These are phyloP conservation scores for Magallana ariakensis DNA, from an alignment of 1,140 invertebrate genomes.

Conservation along the genomic window DNA sequence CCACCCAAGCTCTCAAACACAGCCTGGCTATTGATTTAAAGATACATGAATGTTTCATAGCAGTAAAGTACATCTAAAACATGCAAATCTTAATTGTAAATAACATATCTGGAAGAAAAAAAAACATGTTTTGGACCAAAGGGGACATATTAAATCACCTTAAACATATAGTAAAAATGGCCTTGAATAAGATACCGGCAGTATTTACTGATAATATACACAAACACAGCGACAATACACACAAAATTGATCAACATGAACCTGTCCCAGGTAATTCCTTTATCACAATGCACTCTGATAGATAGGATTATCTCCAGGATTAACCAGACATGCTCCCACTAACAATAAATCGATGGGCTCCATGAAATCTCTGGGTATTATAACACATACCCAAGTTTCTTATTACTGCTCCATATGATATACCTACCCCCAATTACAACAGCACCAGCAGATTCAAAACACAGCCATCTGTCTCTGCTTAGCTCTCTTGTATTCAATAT, in stretches of 20 bases:
- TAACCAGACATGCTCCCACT: background rate
- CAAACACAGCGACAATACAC: background rate
- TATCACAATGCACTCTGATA: background rate
- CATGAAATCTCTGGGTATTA: background rate
- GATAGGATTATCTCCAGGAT: too few relatives aligned
- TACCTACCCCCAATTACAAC: background rate
- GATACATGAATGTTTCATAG: too few relatives aligned
- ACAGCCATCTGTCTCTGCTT: background rate
- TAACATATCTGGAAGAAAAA: too few relatives aligned
- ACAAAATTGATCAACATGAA: background rate
- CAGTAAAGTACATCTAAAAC: too few relatives aligned
- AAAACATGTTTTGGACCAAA: too few relatives aligned
- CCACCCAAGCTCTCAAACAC: too few relatives aligned
- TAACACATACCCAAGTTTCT: background rate
- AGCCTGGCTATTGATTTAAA: too few relatives aligned
- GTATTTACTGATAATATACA: background rate
- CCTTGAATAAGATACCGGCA: background rate
- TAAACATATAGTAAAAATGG: background rate
- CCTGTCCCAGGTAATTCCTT: background rate
- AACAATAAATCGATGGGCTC: background rate
- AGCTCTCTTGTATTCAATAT: background rate
- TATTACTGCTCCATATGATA: background rate
- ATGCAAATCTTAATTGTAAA: too few relatives aligned
- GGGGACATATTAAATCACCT: background rate
- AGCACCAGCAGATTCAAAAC: background rate